A percentile compares a stretch with the other conserved stretches of the same genome.
Evolutionary conservation across 2,113 vertebrate species (phyloP).

Genomic region (Fulmarus glacialis): DNA sequence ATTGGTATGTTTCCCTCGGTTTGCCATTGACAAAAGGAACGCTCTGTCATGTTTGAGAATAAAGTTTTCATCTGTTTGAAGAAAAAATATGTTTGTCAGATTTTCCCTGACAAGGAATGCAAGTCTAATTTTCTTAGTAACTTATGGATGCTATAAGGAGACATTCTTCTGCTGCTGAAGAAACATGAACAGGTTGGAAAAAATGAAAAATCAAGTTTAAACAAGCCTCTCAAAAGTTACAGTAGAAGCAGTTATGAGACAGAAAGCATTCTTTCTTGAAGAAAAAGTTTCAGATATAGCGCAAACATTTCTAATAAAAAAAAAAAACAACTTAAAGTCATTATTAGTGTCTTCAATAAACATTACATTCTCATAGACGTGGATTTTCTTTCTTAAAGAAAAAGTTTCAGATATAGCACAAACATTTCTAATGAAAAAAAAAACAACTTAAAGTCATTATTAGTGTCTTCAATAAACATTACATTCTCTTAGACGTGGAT

Average conservation of each 20-base stretch:
- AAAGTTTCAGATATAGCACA: neutral
- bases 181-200: slow-evolving; percentile 46
- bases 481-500: neutral
- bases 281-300: neutral
- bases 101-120: neutral
- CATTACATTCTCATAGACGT: neutral
- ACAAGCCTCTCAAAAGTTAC: neutral
- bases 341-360: neutral
- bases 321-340: neutral
- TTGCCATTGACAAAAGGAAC: slow-evolving; percentile 99
- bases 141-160: slow-evolving; percentile 64
- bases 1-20: slow-evolving; percentile 98
- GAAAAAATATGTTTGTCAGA: slow-evolving; percentile 76
- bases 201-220: neutral
- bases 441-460: neutral
- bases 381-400: too few species aligned
- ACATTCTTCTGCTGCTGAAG: slow-evolving; percentile 72
- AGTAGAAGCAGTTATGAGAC: neutral
- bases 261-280: neutral
- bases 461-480: neutral
- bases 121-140: slow-evolving; percentile 49
- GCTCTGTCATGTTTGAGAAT: slow-evolving; percentile 98
- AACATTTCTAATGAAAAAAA: neutral
- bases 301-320: neutral
- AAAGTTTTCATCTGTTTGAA: slow-evolving; percentile 98